Evolutionary conservation across 2,888 invertebrate genomes (phyloP), one percentile per base, ranked within the genome.

Genomic region (Morpho deidamia): DNA sequence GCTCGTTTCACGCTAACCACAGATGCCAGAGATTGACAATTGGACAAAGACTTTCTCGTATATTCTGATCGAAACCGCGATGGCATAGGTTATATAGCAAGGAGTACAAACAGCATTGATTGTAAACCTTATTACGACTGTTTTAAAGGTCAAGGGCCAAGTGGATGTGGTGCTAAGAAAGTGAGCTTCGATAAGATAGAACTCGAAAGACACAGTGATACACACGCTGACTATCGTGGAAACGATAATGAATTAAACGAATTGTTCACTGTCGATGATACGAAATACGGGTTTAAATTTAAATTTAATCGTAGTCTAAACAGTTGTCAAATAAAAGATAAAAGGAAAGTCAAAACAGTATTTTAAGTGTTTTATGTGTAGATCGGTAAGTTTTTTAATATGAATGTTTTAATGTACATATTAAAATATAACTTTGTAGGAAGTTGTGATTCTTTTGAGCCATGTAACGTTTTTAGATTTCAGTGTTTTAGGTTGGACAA

Each of bases 121-220:
- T 85, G 86, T 62, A 86, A 88, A 63, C 87, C 88, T 32, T 78
- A 88, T 51, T 89, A 86, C 60, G 89, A 88, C 70, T 88, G 88
- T 48, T 87, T 87, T 57, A 84, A 86, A 60, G 79, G 72, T 7
- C 65, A 64, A 1, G 70, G 67, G 0, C 54, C 62, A 0, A 70
- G 65, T 51, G 64, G 64, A 10, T 58, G 58, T 39, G 53, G 54
- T 44, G 56, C 52, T 43, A 65, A 66, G 41, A 58, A 59, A 58
- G 65, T 67, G 8, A 52, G 51, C 41, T 33, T 39, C 0, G 64
- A 65, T n/a, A 59, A 51, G 66, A 52, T 65, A 47, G 59, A 63
- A 7, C 77, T 78, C 1, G 85, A 85, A 51, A 69, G 83, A 49
- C 79, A 83, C 35, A 86, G 87, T 64, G 87, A 87, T 55, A 75